Evolutionary conservation across 2,113 vertebrate species (phyloP).

Genomic region (Eidolon helvum): DNA sequence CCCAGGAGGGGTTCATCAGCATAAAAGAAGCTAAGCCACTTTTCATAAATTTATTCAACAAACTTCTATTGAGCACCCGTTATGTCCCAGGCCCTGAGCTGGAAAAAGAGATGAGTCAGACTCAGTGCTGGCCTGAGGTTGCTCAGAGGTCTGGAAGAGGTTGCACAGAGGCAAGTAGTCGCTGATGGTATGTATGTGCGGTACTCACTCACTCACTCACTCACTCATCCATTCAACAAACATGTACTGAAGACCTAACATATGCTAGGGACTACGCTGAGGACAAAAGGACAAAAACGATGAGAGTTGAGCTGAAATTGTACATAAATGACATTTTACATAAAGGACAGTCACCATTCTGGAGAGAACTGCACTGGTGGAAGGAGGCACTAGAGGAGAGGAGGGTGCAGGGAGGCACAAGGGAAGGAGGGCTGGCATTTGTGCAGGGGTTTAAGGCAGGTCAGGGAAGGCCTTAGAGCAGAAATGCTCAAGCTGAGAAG

Average conservation of each 20-base stretch:
- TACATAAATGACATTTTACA: not conserved
- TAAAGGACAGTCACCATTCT: not conserved
- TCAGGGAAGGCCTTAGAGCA: not conserved
- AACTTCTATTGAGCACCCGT: not conserved
- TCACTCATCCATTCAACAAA: not conserved
- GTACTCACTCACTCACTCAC: not conserved
- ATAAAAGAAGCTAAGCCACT: not conserved
- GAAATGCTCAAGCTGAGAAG: not conserved
- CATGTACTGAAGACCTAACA: not conserved
- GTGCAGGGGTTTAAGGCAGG: not conserved
- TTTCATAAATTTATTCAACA: not conserved
- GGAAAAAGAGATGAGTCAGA: not conserved
- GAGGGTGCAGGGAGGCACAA: not conserved
- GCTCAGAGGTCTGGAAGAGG: not conserved
- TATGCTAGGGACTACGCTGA: not conserved
- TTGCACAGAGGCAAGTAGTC: not conserved
- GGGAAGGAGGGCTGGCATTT: not conserved
- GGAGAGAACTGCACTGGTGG: not conserved
- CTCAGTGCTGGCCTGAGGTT: not conserved
- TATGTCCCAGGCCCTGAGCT: not conserved
- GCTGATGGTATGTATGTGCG: not conserved
- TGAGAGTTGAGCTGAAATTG: not conserved
- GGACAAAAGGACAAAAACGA: not conserved
- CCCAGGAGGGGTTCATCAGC: not conserved
- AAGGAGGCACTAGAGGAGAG: not conserved